Evolutionary conservation across 1,140 invertebrate genomes (phyloP), one percentile per base, ranked within the genome.

Genomic region (Conus betulinus): DNA sequence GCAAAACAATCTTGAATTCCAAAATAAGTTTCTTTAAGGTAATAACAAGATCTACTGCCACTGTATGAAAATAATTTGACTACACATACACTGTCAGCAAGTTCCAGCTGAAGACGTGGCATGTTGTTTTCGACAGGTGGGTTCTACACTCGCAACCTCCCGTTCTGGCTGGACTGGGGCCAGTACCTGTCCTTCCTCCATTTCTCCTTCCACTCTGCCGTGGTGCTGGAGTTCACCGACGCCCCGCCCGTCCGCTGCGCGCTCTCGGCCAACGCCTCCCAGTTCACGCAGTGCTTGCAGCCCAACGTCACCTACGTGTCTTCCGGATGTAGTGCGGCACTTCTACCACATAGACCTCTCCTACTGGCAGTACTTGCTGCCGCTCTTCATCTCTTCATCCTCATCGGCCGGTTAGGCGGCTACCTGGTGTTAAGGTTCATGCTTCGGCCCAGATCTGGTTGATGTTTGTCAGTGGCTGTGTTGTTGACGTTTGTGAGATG

Each of bases 181-280:
- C 96, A 97, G 88, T 98, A 98, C 93, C 96, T 97, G 81, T 96
- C 96, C 10, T 95, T 98, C 96, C 97, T 98, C 23, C 97, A 98
- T 94, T 98, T 98, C 94, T 97, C 97, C 83, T 98, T 97, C 94
- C 97, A 98, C 93, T 98, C 97, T 93, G 97, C 98, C 97, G 97
- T 98, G 95, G 97, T 97, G 89, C 96, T 98, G 15, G 97, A 98
- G 94, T 98, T 98, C 93, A 96, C 96, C 88, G 96, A 97, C 93
- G 97, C 97, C 91, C 95, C 96, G 82, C 96, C 96, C 71, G 97
- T 98, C 83, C 94, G 90, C n/a, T 92, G 92, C 90, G 87, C 90
- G 6, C 17, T 51, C 6, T 74, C 67, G 2, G 82, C 87, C 4
- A 89, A 82, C 51, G 88, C 85, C 85, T 90, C 90, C 39, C 88